Conservation (phyloP, 2,113 vertebrate species). For the Pristiophorus japonicus region DNA sequence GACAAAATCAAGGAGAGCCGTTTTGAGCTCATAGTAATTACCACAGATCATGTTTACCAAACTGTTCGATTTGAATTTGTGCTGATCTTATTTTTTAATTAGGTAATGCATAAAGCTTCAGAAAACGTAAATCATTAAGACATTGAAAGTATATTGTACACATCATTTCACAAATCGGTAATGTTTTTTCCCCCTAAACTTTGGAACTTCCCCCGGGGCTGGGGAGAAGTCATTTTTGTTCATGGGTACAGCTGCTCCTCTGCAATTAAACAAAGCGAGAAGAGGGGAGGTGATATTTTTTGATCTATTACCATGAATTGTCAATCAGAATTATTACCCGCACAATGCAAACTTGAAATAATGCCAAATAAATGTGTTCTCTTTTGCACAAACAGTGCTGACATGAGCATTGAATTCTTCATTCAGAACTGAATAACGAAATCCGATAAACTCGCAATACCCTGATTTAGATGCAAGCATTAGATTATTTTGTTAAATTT, state of each 20-base stretch:
- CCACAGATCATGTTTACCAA: neutral
- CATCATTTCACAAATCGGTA: neutral
- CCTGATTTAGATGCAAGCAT: neutral
- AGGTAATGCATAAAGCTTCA: neutral
- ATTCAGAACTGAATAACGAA: neutral
- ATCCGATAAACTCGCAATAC: neutral
- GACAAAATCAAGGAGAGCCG: neutral
- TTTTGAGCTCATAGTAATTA: neutral
- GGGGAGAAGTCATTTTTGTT: neutral
- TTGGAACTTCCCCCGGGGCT: neutral
- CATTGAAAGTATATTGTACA: no score
- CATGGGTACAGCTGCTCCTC: neutral
- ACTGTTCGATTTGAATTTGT: neutral
- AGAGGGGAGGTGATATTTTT: neutral
- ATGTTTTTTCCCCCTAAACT: neutral
- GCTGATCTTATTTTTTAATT: slow-evolving; percentile 4
- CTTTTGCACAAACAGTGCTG: neutral
- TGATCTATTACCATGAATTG: neutral
- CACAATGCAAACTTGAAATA: neutral
- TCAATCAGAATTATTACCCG: slow-evolving; percentile 3
- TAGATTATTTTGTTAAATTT: slow-evolving; percentile 34
- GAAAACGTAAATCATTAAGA: neutral
- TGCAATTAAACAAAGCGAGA: neutral
- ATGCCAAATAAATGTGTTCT: neutral
- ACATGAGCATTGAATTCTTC: neutral